Evolutionary conservation across 2,113 vertebrate genomes (phyloP).

Genomic region (Lamprotornis superbus): DNA sequence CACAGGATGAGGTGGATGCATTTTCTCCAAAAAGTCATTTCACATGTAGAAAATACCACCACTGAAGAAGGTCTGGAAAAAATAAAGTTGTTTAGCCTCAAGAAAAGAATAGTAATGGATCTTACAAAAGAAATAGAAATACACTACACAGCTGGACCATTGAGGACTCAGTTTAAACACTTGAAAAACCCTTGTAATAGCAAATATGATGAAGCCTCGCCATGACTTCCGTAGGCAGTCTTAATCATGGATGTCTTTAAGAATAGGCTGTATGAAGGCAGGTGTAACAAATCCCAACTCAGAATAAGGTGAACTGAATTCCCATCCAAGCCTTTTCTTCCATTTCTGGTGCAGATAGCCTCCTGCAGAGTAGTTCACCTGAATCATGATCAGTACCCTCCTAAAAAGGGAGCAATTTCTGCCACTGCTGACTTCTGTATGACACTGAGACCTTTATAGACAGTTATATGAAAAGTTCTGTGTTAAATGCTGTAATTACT

Average conservation of each 20-base stretch:
- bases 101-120: neutral
- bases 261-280: neutral
- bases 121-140: neutral
- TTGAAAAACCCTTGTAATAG: neutral
- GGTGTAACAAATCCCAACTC: neutral
- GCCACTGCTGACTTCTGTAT: neutral
- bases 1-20: neutral
- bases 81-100: neutral
- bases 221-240: neutral
- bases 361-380: neutral
- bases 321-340: neutral
- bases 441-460: neutral
- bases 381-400: neutral
- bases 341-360: neutral
- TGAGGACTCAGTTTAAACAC: neutral
- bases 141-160: neutral
- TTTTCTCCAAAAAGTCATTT: neutral
- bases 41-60: neutral
- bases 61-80: neutral
- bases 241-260: neutral
- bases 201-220: neutral
- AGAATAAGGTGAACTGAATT: neutral
- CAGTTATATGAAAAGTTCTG: neutral
- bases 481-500: conserved; percentile 53
- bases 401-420: neutral